Conservation (phyloP, 2,797 vertebrate genomes). For the Galago senegalensis region DNA sequence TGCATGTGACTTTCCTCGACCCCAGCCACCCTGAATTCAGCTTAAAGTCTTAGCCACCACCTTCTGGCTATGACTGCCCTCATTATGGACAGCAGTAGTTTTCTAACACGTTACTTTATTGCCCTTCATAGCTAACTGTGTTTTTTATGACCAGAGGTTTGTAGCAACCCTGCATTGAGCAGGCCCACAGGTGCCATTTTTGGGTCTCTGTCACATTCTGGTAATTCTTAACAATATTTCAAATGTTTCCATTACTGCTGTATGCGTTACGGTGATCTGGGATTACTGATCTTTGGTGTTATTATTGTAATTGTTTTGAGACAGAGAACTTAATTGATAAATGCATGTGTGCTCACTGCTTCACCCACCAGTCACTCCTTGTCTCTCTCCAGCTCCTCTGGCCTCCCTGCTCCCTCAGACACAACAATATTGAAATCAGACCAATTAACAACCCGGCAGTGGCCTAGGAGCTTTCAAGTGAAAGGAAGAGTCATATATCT, state of each 20-base stretch:
- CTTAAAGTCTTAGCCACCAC: not conserved
- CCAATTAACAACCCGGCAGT: not conserved
- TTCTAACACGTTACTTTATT: not conserved
- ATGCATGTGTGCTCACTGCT: not conserved
- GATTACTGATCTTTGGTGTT: not conserved
- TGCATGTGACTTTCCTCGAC: not conserved
- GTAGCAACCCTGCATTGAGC: not conserved
- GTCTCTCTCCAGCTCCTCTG: not conserved
- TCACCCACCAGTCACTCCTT: not conserved
- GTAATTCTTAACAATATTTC: not conserved
- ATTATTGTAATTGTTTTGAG: not conserved
- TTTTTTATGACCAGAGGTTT: not conserved
- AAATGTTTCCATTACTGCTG: not conserved
- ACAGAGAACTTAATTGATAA: not conserved
- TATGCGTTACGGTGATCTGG: not conserved
- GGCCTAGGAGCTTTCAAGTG: not conserved
- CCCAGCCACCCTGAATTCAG: not conserved
- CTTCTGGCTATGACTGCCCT: rapidly evolving
- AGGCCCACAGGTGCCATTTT: not conserved
- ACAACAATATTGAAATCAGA: not conserved
- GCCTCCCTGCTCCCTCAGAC: not conserved
- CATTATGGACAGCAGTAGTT: rapidly evolving
- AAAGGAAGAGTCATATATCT: not conserved
- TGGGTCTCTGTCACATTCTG: not conserved
- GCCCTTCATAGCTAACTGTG: not conserved